phyloP scores from a whole-genome alignment of 92 coral and sea anemone genomes.

The Bergia sp. region DNA sequence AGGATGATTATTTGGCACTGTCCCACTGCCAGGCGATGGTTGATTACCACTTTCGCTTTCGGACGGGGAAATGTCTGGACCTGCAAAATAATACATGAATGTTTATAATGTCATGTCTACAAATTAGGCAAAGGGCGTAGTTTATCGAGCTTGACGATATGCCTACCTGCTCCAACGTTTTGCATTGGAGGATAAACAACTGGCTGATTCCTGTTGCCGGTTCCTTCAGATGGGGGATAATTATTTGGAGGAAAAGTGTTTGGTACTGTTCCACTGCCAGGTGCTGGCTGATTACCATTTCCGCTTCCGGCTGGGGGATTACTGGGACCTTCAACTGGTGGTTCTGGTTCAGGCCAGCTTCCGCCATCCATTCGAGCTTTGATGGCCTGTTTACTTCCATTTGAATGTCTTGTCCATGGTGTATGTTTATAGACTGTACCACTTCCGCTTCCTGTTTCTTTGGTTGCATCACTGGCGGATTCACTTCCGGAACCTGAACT shows the following conservation, averaged over 20 bases:
- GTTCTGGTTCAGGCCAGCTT: constrained; percentile 21
- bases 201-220: constrained; percentile 26
- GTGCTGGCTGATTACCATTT: constrained; percentile 1
- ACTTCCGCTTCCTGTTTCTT: constrained; percentile 7
- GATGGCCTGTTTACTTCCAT: not conserved
- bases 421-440: not conserved
- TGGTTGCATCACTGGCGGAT: not conserved
- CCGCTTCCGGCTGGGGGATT: constrained; percentile 23
- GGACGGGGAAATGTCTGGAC: not conserved
- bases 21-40: constrained; percentile 9
- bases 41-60: constrained; percentile 3
- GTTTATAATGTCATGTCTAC: not conserved
- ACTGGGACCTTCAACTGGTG: not conserved
- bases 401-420: not conserved
- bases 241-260: not conserved
- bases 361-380: constrained; percentile 7
- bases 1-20: not conserved
- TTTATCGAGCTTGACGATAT: too few species aligned
- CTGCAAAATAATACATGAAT: not conserved
- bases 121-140: not conserved
- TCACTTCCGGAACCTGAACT: constrained; percentile 23
- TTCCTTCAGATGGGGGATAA: not conserved
- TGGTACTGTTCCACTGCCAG: constrained; percentile 33
- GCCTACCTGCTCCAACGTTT: not conserved
- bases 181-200: constrained; percentile 15